Evolutionary conservation across 2,888 invertebrate species (phyloP), one percentile per base, ranked within the genome.

Genomic region (Melieria crassipennis): DNA sequence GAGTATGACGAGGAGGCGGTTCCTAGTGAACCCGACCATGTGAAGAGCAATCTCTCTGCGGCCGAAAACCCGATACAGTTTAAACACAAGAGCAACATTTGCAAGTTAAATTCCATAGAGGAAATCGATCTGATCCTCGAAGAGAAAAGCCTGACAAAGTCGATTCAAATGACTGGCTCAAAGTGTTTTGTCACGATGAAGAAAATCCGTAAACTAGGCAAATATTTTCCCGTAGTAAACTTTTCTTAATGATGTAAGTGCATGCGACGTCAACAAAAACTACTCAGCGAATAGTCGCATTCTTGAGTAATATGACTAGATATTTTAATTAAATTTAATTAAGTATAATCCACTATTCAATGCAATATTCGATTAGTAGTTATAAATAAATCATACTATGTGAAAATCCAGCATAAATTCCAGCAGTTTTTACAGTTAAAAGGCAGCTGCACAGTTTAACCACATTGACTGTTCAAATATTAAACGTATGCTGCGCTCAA

Each of bases 211-310:
- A 86, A 92, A 77, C 87, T 92, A 58, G 91, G 91, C 61, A 90
- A 91, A 73, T 92, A 92, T 79, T 91, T 92, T 82, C 91, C 92
- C 73, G 90, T 92, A 76, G 83, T 85, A 75, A 85, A 85, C 78
- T 85, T 85, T 79, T 85, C 85, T 79, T 83, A 82, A 82, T 81
- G 65, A 67, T 48, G 58, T 46, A 70, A 58, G 69, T 56, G 46
- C 43, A 65, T 46, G 63, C 45, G 69, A 60, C 57, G 65, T 68
- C 61, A 56, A 13, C 66, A 60, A 47, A 69, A 43, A 71, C 68
- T 57, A 69, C 64, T 60, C 45, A 52, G 42, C 45, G 48, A 63
- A 58, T 67, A 63, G 60, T 67, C 57, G 63, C 48, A 56, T 64
- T 57, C 50, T 63, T 71, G 55, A 62, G 50, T 66, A 67, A 67